Evolutionary conservation across 2,113 vertebrate genomes (phyloP).

Genomic region (Regulus satrapa): DNA sequence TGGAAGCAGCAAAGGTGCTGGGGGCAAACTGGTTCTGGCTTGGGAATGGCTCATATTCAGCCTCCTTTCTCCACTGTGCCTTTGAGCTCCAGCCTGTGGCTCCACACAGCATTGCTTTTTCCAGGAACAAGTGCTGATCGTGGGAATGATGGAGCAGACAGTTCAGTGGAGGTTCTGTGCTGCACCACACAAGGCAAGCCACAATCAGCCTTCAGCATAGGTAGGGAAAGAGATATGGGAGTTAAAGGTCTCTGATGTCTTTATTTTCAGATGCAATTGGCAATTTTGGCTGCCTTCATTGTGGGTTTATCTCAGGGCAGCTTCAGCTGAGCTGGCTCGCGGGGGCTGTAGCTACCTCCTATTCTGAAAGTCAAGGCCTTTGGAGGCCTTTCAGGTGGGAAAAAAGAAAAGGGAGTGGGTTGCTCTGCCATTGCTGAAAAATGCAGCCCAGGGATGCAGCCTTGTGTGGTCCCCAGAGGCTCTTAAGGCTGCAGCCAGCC

Average conservation of each 20-base stretch:
- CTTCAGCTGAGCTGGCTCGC: not conserved
- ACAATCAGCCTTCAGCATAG: not conserved
- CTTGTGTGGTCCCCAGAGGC: accelerated
- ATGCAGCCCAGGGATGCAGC: not conserved
- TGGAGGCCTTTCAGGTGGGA: not conserved
- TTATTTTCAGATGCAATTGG: not conserved
- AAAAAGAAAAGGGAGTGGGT: not conserved
- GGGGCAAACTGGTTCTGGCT: not conserved
- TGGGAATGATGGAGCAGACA: not conserved
- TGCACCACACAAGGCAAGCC: accelerated
- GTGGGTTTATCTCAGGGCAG: not conserved
- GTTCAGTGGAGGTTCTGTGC: not conserved
- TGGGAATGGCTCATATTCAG: not conserved
- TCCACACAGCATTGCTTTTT: not conserved
- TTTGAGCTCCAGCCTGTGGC: not conserved
- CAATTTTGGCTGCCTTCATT: not conserved
- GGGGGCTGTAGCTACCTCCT: not conserved
- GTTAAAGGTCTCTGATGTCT: not conserved
- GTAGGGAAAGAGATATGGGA: not conserved
- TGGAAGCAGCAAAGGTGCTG: not conserved
- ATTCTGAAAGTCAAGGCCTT: not conserved
- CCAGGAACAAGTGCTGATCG: accelerated
- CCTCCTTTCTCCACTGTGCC: not conserved
- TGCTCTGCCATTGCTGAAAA: not conserved
- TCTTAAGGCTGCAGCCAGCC: not conserved